Base-by-base conservation (phyloP, 2,888 invertebrate species). In the Pasiphila rectangulata region DNA sequence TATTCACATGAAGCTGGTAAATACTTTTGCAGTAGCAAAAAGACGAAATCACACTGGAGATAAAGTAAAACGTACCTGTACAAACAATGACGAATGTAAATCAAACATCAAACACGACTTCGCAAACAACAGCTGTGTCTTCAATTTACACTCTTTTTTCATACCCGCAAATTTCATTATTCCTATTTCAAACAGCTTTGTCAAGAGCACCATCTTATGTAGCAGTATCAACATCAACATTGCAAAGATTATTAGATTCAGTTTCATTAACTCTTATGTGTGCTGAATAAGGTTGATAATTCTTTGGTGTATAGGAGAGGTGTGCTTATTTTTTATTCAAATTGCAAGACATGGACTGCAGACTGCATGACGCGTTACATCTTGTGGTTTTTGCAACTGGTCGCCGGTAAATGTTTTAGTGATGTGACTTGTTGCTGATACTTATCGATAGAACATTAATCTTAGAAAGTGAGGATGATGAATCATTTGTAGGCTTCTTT, bases 331-430 rank as follows among this genome's bases (percentile, higher is more conserved):
- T 78, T 77, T 76, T 78, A 58, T 71, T 75, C 66, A 66, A 71
- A 70, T 67, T 75, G 68, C 66, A 71, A 68, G 63, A 63, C 65
- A 54, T 61, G 62, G 64, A 41, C 51, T 56, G 72, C 69, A 85
- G 84, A 85, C 84, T 79, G 84, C 83, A 77, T 82, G 84, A 83
- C 84, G 84, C 83, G 77, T 67, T n/a, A 69, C 69, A 68, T 69
- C 72, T 71, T 76, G 78, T 61, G 72, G 78, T 82, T 83, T 82
- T 81, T 81, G 78, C 83, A 75, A 78, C 74, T 66, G 69, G 59
- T 58, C 63, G 64, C 67, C 34, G 59, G 75, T 67, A 77, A 74
- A 74, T 70, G 69, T 59, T 65, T 59, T 79, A 82, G 81, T 75
- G 78, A 60, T 68, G 79, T 42, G 17, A 54, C 46, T 39, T 15